Percentiles rank a stretch among this genome's conserved stretches.
These are phyloP conservation scores for Dorcus hopei DNA, from an alignment of 2,888 invertebrate genomes.

Conservation along the genomic window DNA sequence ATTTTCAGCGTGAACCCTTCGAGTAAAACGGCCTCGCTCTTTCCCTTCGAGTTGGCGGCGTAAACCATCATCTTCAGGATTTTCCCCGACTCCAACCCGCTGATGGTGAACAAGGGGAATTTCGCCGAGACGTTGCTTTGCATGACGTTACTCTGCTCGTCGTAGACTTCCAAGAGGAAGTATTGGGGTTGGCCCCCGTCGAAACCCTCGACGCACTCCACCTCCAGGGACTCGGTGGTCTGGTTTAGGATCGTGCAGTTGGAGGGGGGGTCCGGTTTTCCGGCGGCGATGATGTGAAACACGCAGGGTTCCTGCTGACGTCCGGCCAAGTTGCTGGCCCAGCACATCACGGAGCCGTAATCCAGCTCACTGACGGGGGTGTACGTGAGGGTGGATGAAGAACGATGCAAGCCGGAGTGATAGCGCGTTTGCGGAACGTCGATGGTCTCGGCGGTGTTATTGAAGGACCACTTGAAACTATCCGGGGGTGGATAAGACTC, in stretches of 20 bases:
- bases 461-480: conserved; percentile 84
- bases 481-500: conserved; percentile 81
- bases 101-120: conserved; percentile 72
- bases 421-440: conserved; percentile 72
- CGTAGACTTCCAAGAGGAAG: conserved; percentile 71
- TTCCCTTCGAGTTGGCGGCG: conserved; percentile 79
- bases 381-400: conserved; percentile 69
- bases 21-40: conserved; percentile 67
- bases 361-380: conserved; percentile 73
- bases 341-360: conserved; percentile 73
- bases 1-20: conserved; percentile 73
- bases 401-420: conserved; percentile 51
- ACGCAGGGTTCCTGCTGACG: conserved; percentile 71
- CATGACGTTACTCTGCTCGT: conserved; percentile 61
- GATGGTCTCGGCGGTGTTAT: conserved; percentile 79
- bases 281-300: conserved; percentile 71
- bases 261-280: conserved; percentile 72
- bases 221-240: conserved; percentile 73
- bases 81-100: conserved; percentile 74
- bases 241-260: conserved; percentile 76
- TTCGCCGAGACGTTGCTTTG: conserved; percentile 69
- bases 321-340: conserved; percentile 69
- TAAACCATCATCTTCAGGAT: conserved; percentile 75
- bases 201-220: conserved; percentile 70
- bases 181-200: conserved; percentile 75